phyloP scores from a whole-genome alignment of 1,140 invertebrate species.

The Ceratina calcarata region DNA sequence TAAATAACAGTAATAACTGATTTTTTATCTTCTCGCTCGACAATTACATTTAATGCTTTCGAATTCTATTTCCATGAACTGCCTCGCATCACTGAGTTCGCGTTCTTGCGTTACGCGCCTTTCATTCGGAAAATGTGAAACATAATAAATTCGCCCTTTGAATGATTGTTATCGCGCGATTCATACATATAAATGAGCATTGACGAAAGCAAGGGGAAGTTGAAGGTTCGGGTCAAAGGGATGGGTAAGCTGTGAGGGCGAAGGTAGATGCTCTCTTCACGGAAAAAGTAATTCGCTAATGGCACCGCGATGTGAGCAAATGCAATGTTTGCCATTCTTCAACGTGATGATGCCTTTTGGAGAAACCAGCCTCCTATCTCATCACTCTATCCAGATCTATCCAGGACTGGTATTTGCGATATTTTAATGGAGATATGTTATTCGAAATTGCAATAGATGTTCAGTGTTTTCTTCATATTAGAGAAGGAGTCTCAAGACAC shows the following conservation, averaged over 20 bases:
- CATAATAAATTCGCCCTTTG: no score
- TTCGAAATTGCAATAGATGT: neutral
- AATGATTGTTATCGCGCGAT: no score
- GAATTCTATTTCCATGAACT: no score
- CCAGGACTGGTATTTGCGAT: neutral
- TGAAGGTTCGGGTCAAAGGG: neutral
- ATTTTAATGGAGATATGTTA: neutral
- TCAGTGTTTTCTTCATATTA: neutral
- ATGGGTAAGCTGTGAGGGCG: neutral
- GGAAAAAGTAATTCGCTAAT: conserved; percentile 40
- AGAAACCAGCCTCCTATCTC: neutral
- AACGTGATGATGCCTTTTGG: conserved; percentile 2
- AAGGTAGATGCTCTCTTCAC: neutral
- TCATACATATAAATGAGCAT: no score
- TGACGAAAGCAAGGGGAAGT: neutral
- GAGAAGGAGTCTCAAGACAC: neutral
- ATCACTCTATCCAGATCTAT: neutral
- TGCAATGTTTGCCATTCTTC: conserved; percentile 17
- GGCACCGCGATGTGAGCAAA: conserved; percentile 10
- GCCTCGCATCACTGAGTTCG: no score
- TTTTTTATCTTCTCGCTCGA: no score
- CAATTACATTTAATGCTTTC: no score
- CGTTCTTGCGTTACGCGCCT: no score
- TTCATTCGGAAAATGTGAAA: no score
- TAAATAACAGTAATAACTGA: no score